Percentiles rank a stretch among this genome's conserved stretches.
Conservation (phyloP, 2,113 vertebrate genomes). For the Pterophyllum scalare region DNA sequence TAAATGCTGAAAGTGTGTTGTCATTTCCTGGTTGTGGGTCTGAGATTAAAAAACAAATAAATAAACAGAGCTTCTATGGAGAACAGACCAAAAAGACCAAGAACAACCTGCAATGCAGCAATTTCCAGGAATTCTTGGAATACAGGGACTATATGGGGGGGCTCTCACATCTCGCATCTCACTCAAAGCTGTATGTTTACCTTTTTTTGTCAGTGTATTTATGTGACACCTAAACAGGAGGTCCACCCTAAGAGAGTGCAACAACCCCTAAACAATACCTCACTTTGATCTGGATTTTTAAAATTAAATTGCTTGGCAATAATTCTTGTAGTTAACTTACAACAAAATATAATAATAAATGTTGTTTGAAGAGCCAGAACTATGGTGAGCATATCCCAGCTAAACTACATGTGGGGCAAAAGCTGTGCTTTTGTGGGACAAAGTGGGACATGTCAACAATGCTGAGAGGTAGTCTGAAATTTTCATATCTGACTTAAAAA, state of each 20-base stretch:
- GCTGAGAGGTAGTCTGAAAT: neutral
- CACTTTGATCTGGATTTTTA: neutral
- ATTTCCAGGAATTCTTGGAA: neutral
- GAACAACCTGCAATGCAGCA: neutral
- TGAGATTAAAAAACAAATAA: neutral
- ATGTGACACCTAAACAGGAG: neutral
- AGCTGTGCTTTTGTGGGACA: neutral
- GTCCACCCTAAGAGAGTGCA: neutral
- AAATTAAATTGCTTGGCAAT: neutral
- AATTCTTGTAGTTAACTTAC: neutral
- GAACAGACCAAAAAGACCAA: neutral
- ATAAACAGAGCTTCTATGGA: neutral
- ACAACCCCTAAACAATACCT: neutral
- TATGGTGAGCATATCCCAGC: neutral
- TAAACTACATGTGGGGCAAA: neutral
- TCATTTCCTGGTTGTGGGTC: neutral
- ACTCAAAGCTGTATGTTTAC: neutral
- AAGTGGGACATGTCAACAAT: constrained; percentile 1
- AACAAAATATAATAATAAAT: neutral
- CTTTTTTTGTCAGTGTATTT: neutral
- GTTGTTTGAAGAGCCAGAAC: neutral
- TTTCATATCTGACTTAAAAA: neutral
- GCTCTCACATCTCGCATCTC: too few relatives aligned
- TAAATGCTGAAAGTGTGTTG: constrained; percentile 5
- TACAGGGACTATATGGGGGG: too few relatives aligned